These are phyloP conservation scores for Drosophila fungiperda DNA, from an alignment of 2,888 invertebrate species.

Conservation along the genomic window DNA sequence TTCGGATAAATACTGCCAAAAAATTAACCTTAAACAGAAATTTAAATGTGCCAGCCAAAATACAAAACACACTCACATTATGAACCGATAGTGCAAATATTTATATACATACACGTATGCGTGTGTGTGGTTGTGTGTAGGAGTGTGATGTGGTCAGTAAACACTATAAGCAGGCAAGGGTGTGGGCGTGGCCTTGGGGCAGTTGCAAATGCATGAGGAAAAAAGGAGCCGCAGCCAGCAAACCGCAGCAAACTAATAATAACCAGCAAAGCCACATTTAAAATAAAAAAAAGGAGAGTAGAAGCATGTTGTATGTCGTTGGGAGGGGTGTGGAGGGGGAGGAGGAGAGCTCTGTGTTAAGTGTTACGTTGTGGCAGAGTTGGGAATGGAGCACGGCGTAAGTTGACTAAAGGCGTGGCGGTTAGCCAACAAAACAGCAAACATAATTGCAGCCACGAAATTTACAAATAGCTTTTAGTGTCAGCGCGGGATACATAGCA, in stretches of 20 bases:
- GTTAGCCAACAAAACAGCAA: slow-evolving; percentile 70
- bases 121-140: slow-evolving; percentile 16
- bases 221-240: slow-evolving; percentile 61
- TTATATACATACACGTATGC: slow-evolving; percentile 43
- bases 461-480: slow-evolving; percentile 82
- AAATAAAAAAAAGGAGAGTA: slow-evolving; percentile 26
- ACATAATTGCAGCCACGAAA: slow-evolving; percentile 81
- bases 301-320: neutral
- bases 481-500: slow-evolving; percentile 68
- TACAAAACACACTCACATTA: slow-evolving; percentile 24
- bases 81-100: slow-evolving; percentile 54
- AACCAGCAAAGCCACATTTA: slow-evolving; percentile 70
- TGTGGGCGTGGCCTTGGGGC: slow-evolving; percentile 19
- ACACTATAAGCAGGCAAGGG: slow-evolving; percentile 46
- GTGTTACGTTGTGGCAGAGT: slow-evolving; percentile 31
- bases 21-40: slow-evolving; percentile 28
- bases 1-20: slow-evolving; percentile 19
- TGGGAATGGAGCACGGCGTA: neutral
- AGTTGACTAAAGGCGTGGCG: slow-evolving; percentile 25
- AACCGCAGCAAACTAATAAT: slow-evolving; percentile 77
- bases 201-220: slow-evolving; percentile 36
- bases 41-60: slow-evolving; percentile 45
- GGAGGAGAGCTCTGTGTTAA: slow-evolving; percentile 40
- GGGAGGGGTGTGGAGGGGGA: neutral
- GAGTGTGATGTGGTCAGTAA: slow-evolving; percentile 60